Conservation (phyloP, 1,140 invertebrate genomes). For the Melipona quadrifasciata region DNA sequence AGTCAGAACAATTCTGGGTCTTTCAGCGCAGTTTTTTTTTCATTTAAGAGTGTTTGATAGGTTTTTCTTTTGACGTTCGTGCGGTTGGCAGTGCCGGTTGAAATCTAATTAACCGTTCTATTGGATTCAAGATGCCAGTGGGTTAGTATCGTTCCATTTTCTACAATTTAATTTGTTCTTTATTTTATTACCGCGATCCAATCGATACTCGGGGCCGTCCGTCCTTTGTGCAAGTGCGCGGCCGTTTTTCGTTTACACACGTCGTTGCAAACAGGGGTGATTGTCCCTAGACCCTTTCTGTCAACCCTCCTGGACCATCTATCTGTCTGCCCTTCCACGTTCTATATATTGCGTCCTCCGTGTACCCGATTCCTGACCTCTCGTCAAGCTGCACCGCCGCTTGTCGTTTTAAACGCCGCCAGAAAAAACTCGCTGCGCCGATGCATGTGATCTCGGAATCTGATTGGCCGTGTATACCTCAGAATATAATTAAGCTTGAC, state of each 20-base stretch:
- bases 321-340: slow-evolving; percentile 60
- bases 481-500: no score
- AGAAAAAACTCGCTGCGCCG: neutral
- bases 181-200: slow-evolving; percentile 20
- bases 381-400: slow-evolving; percentile 8
- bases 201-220: slow-evolving; percentile 18
- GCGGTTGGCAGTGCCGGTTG: neutral
- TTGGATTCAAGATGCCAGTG: neutral
- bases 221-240: slow-evolving; percentile 24
- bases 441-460: neutral
- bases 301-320: slow-evolving; percentile 61
- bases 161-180: slow-evolving; percentile 24
- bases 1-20: no score
- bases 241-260: slow-evolving; percentile 57
- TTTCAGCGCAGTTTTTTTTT: no score
- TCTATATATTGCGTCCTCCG: slow-evolving; percentile 58
- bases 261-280: slow-evolving; percentile 64
- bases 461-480: no score
- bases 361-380: slow-evolving; percentile 60
- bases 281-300: slow-evolving; percentile 63
- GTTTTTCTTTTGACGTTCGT: neutral
- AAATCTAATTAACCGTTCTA: neutral
- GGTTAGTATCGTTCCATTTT: neutral
- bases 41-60: no score
- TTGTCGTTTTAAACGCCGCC: neutral